phyloP scores from a whole-genome alignment of 2,797 vertebrate genomes.

The Parauchenoglanis ngamensis region DNA sequence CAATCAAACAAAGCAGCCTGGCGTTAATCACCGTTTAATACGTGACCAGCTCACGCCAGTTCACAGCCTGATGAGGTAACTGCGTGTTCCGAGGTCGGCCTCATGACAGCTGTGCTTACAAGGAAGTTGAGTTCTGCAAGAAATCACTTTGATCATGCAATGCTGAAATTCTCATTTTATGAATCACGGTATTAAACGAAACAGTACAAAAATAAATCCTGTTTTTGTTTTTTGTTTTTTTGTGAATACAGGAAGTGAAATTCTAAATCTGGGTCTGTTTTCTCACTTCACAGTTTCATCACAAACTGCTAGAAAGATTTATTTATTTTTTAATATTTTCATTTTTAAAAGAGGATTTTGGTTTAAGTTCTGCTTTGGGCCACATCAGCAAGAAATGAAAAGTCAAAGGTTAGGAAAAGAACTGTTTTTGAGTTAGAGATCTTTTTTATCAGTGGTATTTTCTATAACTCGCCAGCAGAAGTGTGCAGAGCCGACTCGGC shows the following conservation, averaged over 20 bases:
- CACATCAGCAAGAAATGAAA: background rate
- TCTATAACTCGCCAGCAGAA: no score
- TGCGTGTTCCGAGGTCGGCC: background rate
- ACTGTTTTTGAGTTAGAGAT: no score
- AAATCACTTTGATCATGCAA: background rate
- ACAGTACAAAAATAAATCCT: background rate
- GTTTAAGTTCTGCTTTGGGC: background rate
- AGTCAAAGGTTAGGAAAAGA: background rate
- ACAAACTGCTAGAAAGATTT: background rate
- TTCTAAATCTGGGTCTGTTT: background rate
- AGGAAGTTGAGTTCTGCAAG: background rate
- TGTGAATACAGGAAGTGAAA: background rate
- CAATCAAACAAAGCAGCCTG: constrained; percentile 21
- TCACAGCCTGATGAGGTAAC: background rate
- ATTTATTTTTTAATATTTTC: background rate
- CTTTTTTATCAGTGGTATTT: no score
- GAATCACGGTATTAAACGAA: background rate
- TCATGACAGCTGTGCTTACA: background rate
- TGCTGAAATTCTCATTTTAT: background rate
- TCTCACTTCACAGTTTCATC: background rate
- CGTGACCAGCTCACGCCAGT: constrained; percentile 12
- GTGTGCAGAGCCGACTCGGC: background rate
- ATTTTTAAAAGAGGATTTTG: background rate
- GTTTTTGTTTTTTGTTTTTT: background rate
- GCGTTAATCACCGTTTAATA: constrained; percentile 17